Evolutionary conservation across 2,888 invertebrate genomes (phyloP), one percentile per base, ranked within the genome.

Genomic region (Polyploca ridens): DNA sequence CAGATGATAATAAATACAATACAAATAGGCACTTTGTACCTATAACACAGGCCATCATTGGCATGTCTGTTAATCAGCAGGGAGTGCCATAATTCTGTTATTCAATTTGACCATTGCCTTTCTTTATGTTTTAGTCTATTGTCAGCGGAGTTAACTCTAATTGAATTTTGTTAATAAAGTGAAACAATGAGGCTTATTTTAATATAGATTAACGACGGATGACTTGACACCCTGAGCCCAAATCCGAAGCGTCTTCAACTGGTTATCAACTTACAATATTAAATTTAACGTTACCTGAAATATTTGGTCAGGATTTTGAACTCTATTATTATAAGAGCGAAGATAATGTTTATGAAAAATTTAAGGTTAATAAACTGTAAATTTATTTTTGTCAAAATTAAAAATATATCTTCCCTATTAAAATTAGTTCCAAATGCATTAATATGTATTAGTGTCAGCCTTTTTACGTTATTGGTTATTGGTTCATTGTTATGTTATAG

Each of bases 131-230:
- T 49, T 19, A 54, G 54, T 54, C 54, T 54, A 54, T 76, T 74
- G 67, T 79, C 75, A 66, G 64, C 66, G 72, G 67, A 72, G 75
- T 77, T 79, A 79, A 80, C 75, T 72, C 76, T 89, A 88, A 90
- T 90, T 90, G 84, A 90, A 86, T 88, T 89, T 88, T 79, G 69
- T 83, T 86, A 86, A 83, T 86, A 84, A 86, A 83, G 77, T 86
- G 82, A 93, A 92, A 94, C 92, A 94, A 93, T 90, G 89, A 85
- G 81, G 78, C 88, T 87, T 88, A 93, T 94, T 94, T 91, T 87
- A 92, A 93, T 93, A 91, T 91, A 91, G 88, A 94, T 93, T 91
- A 93, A 90, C 88, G 85, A 87, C 83, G 86, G 79, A 91, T 93
- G 93, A 93, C 93, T 93, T 91, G 91, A 92, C 93, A 90, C 88